Base-by-base conservation (phyloP, 2,797 vertebrate species). In the Hirundo rustica region DNA sequence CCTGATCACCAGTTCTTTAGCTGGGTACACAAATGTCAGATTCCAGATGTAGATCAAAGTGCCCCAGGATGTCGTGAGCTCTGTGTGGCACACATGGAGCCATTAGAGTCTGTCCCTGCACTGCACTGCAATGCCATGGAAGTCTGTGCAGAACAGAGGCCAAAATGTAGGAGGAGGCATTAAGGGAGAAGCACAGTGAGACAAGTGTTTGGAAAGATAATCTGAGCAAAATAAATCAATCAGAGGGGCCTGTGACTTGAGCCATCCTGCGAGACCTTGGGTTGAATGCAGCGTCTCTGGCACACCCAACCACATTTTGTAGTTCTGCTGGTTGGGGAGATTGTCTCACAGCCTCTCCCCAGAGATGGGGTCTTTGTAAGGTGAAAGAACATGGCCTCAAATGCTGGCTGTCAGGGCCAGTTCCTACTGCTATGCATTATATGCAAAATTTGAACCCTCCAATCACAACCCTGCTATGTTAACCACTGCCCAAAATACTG, bases 301-400 rank as follows among this genome's bases (percentile, higher is more conserved):
- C 2, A 1, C 42, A 42, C 3, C 6, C 62, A 58, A 45, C 6
- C 4, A 0, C 10, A 34, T 7, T 10, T 1, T 17, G 38, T 7
- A 61, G 44, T 34, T 42, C 50, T 77, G 53, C 10, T 72, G 13
- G 34, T 68, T 51, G 58, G 13, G 18, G 10, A 50, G 19, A 10
- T 34, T 0, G 0, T 54, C 54, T 36, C 26, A 44, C 11, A 65
- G 36, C 22, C 32, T 42, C 42, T 38, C 4, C 26, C 10, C 34
- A 54, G 34, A 78, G 6, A 42, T 8, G 11, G 2, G 22, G 4
- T 68, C 91, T 53, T 68, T 23, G 14, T 6, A 40, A 40, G 17
- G 12, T 66, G 32, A 53, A 70, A 87, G 42, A 77, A 67, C 10
- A 60, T 7, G 34, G 27, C 30, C 27, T 36, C 29, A 81, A 70